Percentiles rank a stretch among this genome's conserved stretches.
Conservation (phyloP, 2,113 vertebrate species). For the Amia ocellicauda region DNA sequence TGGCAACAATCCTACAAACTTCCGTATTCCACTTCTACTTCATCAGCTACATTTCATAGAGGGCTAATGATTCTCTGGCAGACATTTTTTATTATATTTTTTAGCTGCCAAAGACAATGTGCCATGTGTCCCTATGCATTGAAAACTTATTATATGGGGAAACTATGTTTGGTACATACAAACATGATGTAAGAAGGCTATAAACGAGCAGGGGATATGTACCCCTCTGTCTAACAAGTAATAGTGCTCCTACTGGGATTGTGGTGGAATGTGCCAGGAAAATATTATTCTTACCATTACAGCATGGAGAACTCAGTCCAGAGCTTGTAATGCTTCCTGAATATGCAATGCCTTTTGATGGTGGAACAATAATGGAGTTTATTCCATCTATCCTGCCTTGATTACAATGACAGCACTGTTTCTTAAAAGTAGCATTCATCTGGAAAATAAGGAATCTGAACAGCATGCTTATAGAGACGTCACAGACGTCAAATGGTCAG, state of each 20-base stretch:
- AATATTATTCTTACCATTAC: slow-evolving; percentile 49
- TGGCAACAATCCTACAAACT: too few relatives aligned
- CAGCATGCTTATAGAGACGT: slow-evolving; percentile 22
- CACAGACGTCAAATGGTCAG: slow-evolving; percentile 13
- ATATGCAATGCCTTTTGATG: slow-evolving; percentile 41
- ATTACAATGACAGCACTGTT: slow-evolving; percentile 51
- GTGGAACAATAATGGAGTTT: slow-evolving; percentile 38
- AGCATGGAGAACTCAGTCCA: slow-evolving; percentile 40
- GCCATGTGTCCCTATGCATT: too few relatives aligned
- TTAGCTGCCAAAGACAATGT: too few relatives aligned
- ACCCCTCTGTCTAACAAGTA: slow-evolving; percentile 5
- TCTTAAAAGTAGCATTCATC: slow-evolving; percentile 43
- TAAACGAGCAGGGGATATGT: neutral
- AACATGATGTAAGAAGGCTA: neutral
- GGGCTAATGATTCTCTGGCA: too few relatives aligned
- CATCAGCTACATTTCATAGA: too few relatives aligned
- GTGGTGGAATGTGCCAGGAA: slow-evolving; percentile 34
- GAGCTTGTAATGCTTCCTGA: slow-evolving; percentile 50
- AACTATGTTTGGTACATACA: slow-evolving; percentile 5
- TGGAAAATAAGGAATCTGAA: slow-evolving; percentile 16
- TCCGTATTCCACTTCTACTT: too few relatives aligned
- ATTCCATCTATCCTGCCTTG: slow-evolving; percentile 41
- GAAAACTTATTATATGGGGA: neutral
- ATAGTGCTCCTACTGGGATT: slow-evolving; percentile 9
- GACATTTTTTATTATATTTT: too few relatives aligned